Conservation (phyloP, 2,888 invertebrate genomes). For the Disparrhopalites patrizii region DNA sequence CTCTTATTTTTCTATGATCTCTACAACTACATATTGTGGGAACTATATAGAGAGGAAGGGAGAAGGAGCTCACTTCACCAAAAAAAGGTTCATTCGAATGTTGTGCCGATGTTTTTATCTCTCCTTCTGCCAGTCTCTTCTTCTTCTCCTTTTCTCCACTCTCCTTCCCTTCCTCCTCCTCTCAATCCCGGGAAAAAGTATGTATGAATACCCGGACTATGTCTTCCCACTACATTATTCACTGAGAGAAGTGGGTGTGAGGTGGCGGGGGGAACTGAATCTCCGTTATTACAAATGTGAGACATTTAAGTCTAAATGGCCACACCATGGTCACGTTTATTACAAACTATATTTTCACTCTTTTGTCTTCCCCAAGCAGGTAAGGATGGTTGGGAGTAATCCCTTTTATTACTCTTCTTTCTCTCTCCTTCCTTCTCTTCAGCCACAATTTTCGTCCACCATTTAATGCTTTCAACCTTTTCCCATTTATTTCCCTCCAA, state of each 20-base stretch:
- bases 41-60: too few species aligned
- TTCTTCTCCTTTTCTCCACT: too few species aligned
- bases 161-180: not conserved
- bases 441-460: not conserved
- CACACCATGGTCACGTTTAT: constrained; percentile 6
- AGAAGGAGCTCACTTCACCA: too few species aligned
- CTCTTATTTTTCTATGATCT: too few species aligned
- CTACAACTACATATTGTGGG: too few species aligned
- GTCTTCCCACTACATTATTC: not conserved
- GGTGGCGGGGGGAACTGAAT: not conserved
- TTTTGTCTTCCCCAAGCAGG: not conserved
- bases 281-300: constrained; percentile 1
- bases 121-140: not conserved
- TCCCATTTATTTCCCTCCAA: too few species aligned
- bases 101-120: too few species aligned
- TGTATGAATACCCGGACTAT: too few species aligned
- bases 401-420: not conserved
- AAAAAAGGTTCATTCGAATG: too few species aligned
- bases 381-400: not conserved
- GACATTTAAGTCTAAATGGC: constrained; percentile 7
- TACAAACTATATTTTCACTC: not conserved
- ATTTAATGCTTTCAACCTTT: not conserved
- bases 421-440: not conserved
- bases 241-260: not conserved
- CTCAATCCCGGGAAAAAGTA: not conserved